Evolutionary conservation across 2,797 vertebrate species (phyloP), one percentile per base, ranked within the genome.

Genomic region (Pangasius larnaudii): DNA sequence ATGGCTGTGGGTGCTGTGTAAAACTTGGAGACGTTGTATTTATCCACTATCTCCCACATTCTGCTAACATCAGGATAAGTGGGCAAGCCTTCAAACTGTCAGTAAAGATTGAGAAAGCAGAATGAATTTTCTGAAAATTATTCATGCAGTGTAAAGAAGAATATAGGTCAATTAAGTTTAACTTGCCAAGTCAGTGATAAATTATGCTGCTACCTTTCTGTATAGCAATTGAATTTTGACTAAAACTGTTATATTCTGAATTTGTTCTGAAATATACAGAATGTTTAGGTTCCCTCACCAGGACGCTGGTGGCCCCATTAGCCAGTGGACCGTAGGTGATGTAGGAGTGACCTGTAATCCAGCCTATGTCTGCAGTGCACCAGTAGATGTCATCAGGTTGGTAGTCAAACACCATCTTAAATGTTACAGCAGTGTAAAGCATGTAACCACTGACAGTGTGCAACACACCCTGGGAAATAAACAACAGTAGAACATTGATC

Each of bases 261-360:
- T 53, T 78, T 53, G 3, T 13, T 79, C 2, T 11, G 30, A 58
- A 79, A 6, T 56, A 24, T 59, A 39, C 22, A 39, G 27, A n/a
- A 19, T 27, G 53, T 27, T 36, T 39, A 80, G 53, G 10, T 14
- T 58, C 33, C 92, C 98, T 97, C 92, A 99, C 98, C 95, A 99
- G 90, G 72, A 99, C 96, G 10, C 97, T 97, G 85, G 97, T 97
- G 88, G 98, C 98, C 24, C 98, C 98, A 0, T 99, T 98, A 22
- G 97, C 98, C 93, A 99, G 93, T 1, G 98, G 98, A 14, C 98
- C 98, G 0, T 99, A 99, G 8, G 97, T 97, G 94, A 99, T 94
- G 93, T 99, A 99, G 86, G 98, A 99, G 92, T 99, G 98, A 16
- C 98, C 98, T 0, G 98, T 99, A 93, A 99, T 99, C 98, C 98